phyloP scores from a whole-genome alignment of 2,888 invertebrate species.

The Caenorhabditis japonica region DNA sequence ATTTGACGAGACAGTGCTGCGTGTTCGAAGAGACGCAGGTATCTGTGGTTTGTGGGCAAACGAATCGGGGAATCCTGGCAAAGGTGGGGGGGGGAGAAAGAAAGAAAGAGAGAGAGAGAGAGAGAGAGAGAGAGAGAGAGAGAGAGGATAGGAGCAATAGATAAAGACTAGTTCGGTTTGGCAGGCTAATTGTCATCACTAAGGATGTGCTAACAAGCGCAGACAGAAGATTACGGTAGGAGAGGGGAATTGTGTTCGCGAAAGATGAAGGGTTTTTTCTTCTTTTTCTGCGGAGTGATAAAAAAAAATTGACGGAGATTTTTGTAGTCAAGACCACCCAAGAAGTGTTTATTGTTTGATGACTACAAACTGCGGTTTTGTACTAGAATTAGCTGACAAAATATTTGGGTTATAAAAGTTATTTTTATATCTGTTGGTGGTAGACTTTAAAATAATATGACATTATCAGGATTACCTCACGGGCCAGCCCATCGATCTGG shows the following conservation, averaged over 20 bases:
- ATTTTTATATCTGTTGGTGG: too few relatives aligned
- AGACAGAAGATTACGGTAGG: slow-evolving; percentile 2
- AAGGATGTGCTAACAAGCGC: slow-evolving; percentile 23
- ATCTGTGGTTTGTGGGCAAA: slow-evolving; percentile 43
- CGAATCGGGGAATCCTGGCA: slow-evolving; percentile 41
- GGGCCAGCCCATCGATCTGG: too few relatives aligned
- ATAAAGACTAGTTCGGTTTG: slow-evolving; percentile 35
- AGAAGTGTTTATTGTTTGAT: slow-evolving; percentile 11
- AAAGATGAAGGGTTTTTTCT: too few relatives aligned
- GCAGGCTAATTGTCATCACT: slow-evolving; percentile 40
- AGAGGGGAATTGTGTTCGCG: too few relatives aligned
- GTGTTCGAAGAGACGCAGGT: neutral
- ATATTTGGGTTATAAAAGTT: too few relatives aligned
- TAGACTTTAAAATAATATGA: too few relatives aligned
- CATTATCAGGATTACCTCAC: too few relatives aligned
- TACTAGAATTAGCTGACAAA: too few relatives aligned
- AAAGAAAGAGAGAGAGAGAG: too few relatives aligned
- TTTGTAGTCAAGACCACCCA: slow-evolving; percentile 13
- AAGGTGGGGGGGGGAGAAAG: too few relatives aligned
- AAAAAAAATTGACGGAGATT: neutral
- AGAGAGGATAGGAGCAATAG: slow-evolving; percentile 14
- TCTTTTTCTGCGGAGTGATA: neutral
- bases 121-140: slow-evolving; percentile 27
- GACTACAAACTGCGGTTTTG: too few relatives aligned
- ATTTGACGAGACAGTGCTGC: slow-evolving; percentile 15